These are phyloP conservation scores for Zophobas atratus DNA, from an alignment of 1,140 invertebrate species.

Conservation along the genomic window DNA sequence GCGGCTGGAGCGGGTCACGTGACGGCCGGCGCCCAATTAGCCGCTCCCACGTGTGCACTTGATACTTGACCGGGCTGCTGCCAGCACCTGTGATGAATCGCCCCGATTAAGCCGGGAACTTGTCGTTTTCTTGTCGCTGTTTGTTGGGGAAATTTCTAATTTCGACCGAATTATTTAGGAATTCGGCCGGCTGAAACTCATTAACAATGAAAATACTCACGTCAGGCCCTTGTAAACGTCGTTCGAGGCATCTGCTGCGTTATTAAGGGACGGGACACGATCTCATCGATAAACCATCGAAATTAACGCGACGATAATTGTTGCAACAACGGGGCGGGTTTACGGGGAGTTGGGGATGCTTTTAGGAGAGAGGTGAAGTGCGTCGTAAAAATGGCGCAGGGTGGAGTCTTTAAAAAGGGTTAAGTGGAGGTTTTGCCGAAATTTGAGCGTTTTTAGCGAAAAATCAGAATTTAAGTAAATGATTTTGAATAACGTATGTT, in stretches of 20 bases:
- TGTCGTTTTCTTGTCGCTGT: not conserved
- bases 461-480: too few relatives aligned
- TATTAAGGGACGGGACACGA: not conserved
- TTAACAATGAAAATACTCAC: conserved; percentile 17
- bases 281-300: conserved; percentile 22
- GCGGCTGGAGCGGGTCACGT: too few relatives aligned
- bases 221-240: conserved; percentile 21
- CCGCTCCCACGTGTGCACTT: not conserved
- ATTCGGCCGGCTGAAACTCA: conserved; percentile 13
- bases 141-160: conserved; percentile 3
- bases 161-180: conserved; percentile 9
- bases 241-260: conserved; percentile 5
- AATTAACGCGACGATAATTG: conserved; percentile 17
- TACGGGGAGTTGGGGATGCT: too few relatives aligned
- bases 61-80: not conserved
- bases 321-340: not conserved
- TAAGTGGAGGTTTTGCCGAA: too few relatives aligned
- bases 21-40: not conserved
- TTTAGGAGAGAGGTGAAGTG: too few relatives aligned
- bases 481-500: too few relatives aligned
- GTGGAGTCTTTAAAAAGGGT: too few relatives aligned
- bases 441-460: too few relatives aligned
- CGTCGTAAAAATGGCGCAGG: too few relatives aligned
- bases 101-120: not conserved
- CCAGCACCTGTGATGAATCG: not conserved